Conservation (phyloP, 2,888 invertebrate genomes). For the Lycaena phlaeas region DNA sequence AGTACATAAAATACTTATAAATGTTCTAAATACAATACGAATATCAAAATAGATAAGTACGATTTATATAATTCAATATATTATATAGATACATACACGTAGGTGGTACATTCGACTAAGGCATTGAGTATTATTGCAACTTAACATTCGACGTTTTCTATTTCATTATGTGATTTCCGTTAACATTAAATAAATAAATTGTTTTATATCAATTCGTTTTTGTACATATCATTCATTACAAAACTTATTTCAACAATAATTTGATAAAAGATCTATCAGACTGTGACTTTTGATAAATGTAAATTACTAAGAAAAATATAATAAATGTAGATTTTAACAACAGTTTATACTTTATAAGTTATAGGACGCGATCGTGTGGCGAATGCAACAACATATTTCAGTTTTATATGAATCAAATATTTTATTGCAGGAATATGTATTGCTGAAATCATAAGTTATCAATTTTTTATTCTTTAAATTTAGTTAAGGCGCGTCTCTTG, state of each 20-base stretch:
- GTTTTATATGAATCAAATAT: too few species aligned
- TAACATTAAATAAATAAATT: constrained; percentile 5
- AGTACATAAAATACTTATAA: constrained; percentile 23
- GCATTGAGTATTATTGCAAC: constrained; percentile 20
- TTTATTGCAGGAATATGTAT: too few species aligned
- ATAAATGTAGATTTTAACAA: background rate
- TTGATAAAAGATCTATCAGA: background rate
- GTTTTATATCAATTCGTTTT: constrained; percentile 2
- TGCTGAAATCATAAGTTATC: too few species aligned
- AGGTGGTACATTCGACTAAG: constrained; percentile 16
- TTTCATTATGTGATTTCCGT: constrained; percentile 6
- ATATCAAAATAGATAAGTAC: constrained; percentile 26
- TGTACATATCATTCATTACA: background rate
- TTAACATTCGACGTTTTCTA: constrained; percentile 7
- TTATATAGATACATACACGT: constrained; percentile 19
- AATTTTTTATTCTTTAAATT: background rate
- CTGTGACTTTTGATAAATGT: background rate
- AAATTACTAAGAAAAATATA: background rate
- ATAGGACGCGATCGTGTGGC: too few species aligned
- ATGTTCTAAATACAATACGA: constrained; percentile 24
- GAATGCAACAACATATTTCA: too few species aligned
- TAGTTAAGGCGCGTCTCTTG: background rate
- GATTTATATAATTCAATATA: constrained; percentile 21
- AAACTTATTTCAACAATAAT: background rate
- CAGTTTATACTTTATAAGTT: background rate